phyloP scores from a whole-genome alignment of 2,113 vertebrate genomes.

The Motacilla tschutschensis region DNA sequence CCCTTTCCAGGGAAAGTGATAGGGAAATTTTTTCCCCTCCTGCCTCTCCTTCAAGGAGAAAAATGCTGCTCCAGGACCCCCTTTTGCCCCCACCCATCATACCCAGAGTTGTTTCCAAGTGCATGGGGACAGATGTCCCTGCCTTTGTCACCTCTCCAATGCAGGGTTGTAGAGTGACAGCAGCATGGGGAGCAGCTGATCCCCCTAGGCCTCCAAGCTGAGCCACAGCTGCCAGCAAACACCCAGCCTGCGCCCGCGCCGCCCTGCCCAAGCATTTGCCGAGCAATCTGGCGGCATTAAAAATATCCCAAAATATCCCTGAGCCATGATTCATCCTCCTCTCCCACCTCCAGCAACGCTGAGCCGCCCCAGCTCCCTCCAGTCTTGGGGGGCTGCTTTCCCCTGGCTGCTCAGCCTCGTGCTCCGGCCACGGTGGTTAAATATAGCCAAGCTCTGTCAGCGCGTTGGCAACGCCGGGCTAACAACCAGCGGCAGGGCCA shows the following conservation, averaged over 20 bases:
- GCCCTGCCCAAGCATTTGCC: background rate
- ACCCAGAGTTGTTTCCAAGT: background rate
- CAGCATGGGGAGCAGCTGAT: background rate
- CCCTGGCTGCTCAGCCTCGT: background rate
- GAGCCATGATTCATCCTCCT: constrained; percentile 6
- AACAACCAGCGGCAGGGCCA: background rate
- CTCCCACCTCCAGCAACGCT: background rate
- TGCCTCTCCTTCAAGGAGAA: background rate
- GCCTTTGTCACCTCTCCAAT: background rate
- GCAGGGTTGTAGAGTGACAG: background rate
- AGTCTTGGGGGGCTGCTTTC: background rate
- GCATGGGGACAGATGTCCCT: background rate
- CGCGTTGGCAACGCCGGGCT: background rate
- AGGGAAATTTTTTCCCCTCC: too few relatives aligned
- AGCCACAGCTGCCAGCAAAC: constrained; percentile 1
- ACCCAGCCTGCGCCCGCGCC: background rate
- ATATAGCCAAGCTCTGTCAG: background rate
- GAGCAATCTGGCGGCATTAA: background rate
- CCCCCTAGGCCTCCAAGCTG: background rate
- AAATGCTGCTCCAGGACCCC: background rate
- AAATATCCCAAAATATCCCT: constrained; percentile 37
- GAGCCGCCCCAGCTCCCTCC: background rate
- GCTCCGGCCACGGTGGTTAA: background rate
- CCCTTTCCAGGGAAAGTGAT: background rate
- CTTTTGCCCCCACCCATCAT: background rate